These are phyloP conservation scores for Brachyrhaphis roseni DNA, from an alignment of 2,797 vertebrate genomes.

Conservation along the genomic window DNA sequence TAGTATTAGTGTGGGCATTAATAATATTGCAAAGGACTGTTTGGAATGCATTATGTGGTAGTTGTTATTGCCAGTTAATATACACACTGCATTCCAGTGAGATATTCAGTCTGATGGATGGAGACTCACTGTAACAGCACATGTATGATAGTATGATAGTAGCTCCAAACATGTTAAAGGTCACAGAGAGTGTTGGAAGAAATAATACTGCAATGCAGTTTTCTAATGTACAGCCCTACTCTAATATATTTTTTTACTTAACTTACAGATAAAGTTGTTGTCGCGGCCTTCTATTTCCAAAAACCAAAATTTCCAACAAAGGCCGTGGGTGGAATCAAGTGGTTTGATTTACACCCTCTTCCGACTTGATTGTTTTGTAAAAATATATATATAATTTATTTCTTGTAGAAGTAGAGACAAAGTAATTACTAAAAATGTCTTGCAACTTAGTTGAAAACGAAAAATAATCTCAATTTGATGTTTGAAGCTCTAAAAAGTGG, in stretches of 20 bases:
- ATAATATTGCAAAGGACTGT: not conserved
- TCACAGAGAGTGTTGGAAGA: not conserved
- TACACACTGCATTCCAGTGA: not conserved
- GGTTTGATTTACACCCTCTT: no score
- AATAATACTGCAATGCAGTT: not conserved
- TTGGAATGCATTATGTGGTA: not conserved
- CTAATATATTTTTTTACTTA: not conserved
- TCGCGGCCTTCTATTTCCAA: no score
- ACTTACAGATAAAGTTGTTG: not conserved
- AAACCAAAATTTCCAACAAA: no score
- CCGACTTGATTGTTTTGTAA: no score
- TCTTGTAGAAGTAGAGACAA: no score
- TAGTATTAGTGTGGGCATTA: not conserved
- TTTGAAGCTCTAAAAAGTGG: no score
- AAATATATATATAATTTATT: no score
- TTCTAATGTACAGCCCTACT: not conserved
- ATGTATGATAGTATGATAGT: not conserved
- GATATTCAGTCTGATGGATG: not conserved
- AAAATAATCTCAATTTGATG: no score
- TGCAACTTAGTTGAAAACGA: no score
- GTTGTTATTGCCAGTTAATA: not conserved
- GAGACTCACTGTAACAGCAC: not conserved
- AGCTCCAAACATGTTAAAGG: not conserved
- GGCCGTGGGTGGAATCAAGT: no score
- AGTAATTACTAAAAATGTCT: no score